phyloP scores from a whole-genome alignment of 2,888 invertebrate species.

The Molanna angustata region DNA sequence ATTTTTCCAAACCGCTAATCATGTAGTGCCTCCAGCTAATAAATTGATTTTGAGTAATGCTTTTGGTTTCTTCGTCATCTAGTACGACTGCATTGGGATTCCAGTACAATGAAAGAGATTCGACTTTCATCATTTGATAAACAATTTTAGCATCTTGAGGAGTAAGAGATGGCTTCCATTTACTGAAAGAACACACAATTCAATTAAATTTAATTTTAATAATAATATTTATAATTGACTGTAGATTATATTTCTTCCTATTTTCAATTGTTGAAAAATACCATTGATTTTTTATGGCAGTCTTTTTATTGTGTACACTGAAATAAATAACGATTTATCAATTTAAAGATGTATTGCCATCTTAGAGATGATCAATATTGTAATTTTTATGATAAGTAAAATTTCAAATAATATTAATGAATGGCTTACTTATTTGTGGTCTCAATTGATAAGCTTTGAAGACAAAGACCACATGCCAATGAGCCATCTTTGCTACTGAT shows the following conservation, averaged over 20 bases:
- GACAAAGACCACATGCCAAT: conserved; percentile 72
- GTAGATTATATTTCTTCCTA: no score
- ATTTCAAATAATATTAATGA: neutral
- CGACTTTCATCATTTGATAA: conserved; percentile 74
- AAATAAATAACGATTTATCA: no score
- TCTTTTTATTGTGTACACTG: no score
- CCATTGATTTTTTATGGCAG: no score
- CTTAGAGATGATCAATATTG: no score
- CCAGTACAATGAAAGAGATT: conserved; percentile 76
- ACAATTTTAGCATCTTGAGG: conserved; percentile 57
- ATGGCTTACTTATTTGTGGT: conserved; percentile 69
- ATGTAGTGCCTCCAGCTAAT: conserved; percentile 75
- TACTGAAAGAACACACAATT: conserved; percentile 50
- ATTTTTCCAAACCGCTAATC: conserved; percentile 71
- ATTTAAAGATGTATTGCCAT: no score
- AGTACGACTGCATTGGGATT: conserved; percentile 60
- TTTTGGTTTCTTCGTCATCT: conserved; percentile 53
- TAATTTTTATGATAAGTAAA: no score
- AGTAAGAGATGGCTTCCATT: conserved; percentile 72
- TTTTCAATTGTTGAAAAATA: no score
- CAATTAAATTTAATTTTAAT: no score
- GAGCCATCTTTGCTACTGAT: conserved; percentile 63
- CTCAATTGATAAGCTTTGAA: conserved; percentile 74
- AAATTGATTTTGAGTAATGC: conserved; percentile 56
- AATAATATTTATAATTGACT: no score